phyloP scores from a whole-genome alignment of 1,140 invertebrate species.

The Bombus breviceps region DNA sequence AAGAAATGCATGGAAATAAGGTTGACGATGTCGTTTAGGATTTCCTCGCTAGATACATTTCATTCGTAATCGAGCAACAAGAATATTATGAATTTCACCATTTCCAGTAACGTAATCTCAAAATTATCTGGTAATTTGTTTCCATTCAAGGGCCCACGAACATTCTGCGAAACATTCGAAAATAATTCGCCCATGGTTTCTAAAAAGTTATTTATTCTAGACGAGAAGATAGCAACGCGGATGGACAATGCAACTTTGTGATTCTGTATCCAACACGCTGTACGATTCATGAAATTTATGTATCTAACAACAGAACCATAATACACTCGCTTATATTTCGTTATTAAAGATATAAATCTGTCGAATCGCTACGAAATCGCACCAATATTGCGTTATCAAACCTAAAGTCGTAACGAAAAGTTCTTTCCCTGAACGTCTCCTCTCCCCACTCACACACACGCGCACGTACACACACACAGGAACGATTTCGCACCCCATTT shows the following conservation, averaged over 20 bases:
- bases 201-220: neutral
- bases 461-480: neutral
- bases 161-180: neutral
- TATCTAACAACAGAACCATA: neutral
- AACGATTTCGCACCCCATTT: conserved; percentile 4
- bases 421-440: neutral
- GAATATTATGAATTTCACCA: neutral
- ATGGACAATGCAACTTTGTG: neutral
- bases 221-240: too few species aligned
- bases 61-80: neutral
- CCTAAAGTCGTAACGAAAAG: neutral
- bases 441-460: neutral
- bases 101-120: too few species aligned
- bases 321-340: neutral
- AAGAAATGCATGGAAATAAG: conserved; percentile 7
- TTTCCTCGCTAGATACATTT: neutral
- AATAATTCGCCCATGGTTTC: neutral
- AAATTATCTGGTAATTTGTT: neutral
- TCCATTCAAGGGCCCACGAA: neutral
- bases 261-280: neutral
- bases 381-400: neutral
- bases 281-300: neutral
- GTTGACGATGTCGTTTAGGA: neutral
- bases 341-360: neutral
- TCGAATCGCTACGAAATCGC: neutral